Base-by-base conservation (phyloP, 2,888 invertebrate species). In the Keiferia lycopersicella region DNA sequence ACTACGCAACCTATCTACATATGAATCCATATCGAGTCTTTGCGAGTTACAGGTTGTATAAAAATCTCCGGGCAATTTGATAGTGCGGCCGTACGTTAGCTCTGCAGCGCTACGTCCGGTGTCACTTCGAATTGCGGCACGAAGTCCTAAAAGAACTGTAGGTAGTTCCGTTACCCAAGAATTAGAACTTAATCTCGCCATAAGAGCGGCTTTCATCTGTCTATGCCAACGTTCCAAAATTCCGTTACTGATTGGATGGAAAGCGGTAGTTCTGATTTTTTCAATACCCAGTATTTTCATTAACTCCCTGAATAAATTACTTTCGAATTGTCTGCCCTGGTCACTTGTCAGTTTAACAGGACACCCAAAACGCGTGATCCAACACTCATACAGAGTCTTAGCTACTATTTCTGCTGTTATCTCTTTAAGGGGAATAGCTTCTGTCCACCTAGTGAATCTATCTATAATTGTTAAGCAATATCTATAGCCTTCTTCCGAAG, bases 81-180 rank as follows among this genome's bases (percentile, higher is more conserved):
- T 61, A 18, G 66, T 64, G 10, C 65, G 51, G 0, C 76, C 75
- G 62, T 69, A 77, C 1, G 69, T 68, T 18, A 78, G 45, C 59
- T 74, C 67, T 2, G 76, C 77, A 26, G 74, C 68, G n/a, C 72
- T 70, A 7, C 68, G 60, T 16, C 68, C 66, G 0, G 66, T 63
- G 61, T 75, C 71, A 10, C 65, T 66, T 38, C 69, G 68, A 18
- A 66, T 53, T 11, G 72, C 67, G 8, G 73, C 66, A 18, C 79
- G 66, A 30, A 80, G 60, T 0, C 78, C 78, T 22, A 81, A 65
- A 10, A 82, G 58, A 7, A 77, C 69, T 14, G 68, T 65, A 0
- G 78, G 77, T 34, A 82, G 65, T 50, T 64, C 68, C 50, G 63
- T 66, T 45, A 50, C 64, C 67, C 80, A 70, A 2, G 62, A 16